Evolutionary conservation across 92 coral and sea anemone genomes (phyloP).

Genomic region (Zoanthus gigantus): DNA sequence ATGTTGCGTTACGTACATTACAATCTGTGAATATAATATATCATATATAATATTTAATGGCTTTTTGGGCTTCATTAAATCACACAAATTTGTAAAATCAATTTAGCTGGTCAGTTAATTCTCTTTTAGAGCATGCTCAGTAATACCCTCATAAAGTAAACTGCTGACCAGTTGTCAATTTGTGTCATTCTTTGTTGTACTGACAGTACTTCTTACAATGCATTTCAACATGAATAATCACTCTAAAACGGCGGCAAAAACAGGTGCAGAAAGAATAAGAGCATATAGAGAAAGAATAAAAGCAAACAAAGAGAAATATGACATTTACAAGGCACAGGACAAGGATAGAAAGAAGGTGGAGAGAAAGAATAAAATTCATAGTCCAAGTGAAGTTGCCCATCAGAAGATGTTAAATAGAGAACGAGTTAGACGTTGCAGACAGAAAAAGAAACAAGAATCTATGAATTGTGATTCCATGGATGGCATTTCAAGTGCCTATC

Average conservation of each 20-base stretch:
- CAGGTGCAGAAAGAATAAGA: slow-evolving; percentile 10
- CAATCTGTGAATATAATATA: background rate
- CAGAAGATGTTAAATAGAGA: slow-evolving; percentile 4
- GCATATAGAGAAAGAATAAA: slow-evolving; percentile 12
- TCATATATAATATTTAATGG: background rate
- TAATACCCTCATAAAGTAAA: background rate
- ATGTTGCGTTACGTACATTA: slow-evolving; percentile 4
- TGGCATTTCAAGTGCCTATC: background rate
- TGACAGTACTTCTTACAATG: background rate
- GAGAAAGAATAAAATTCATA: background rate
- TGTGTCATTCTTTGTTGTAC: background rate
- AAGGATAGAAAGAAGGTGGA: background rate
- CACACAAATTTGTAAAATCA: background rate
- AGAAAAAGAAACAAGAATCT: background rate
- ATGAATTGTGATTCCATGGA: too few species aligned
- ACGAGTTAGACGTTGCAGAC: background rate
- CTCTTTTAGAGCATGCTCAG: slow-evolving; percentile 19
- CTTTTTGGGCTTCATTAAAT: background rate
- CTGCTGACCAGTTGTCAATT: slow-evolving; percentile 17
- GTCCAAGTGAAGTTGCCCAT: background rate
- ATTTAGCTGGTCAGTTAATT: slow-evolving; percentile 17
- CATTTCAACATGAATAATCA: background rate
- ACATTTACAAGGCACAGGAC: slow-evolving; percentile 17
- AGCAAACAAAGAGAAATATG: background rate
- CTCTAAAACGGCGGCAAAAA: background rate